Percentiles rank a stretch among this genome's conserved stretches.
phyloP scores from a whole-genome alignment of 2,113 vertebrate genomes.

The Microtus ochrogaster region DNA sequence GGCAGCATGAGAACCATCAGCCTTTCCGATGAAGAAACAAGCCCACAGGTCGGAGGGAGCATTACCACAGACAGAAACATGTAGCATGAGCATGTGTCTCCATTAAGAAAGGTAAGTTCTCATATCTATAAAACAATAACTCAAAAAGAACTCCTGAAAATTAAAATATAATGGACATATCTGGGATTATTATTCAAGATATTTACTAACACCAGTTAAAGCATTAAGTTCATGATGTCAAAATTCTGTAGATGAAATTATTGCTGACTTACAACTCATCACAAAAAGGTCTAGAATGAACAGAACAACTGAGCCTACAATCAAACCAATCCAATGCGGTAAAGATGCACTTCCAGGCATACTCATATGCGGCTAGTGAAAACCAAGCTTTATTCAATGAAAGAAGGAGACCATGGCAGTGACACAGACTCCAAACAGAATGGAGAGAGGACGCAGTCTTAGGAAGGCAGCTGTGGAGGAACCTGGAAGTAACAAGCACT shows the following conservation, averaged over 20 bases:
- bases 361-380: not conserved
- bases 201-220: slow-evolving; percentile 35
- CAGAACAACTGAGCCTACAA: not conserved
- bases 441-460: not conserved
- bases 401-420: not conserved
- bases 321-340: not conserved
- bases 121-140: slow-evolving; percentile 2
- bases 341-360: slow-evolving; percentile 12
- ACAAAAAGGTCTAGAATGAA: no score
- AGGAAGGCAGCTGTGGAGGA: not conserved
- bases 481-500: not conserved
- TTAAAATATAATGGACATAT: not conserved
- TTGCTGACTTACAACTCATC: not conserved
- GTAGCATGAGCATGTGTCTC: no score
- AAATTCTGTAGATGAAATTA: slow-evolving; percentile 1
- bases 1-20: not conserved
- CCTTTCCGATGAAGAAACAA: not conserved
- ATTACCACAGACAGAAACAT: not conserved
- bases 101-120: not conserved
- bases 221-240: slow-evolving; percentile 4
- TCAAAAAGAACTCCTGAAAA: slow-evolving; percentile 35
- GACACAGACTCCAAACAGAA: not conserved
- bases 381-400: not conserved
- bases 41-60: not conserved
- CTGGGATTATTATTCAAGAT: not conserved